These are phyloP conservation scores for Hypotaenidia philippensis DNA, from an alignment of 2,797 vertebrate species.

Conservation along the genomic window DNA sequence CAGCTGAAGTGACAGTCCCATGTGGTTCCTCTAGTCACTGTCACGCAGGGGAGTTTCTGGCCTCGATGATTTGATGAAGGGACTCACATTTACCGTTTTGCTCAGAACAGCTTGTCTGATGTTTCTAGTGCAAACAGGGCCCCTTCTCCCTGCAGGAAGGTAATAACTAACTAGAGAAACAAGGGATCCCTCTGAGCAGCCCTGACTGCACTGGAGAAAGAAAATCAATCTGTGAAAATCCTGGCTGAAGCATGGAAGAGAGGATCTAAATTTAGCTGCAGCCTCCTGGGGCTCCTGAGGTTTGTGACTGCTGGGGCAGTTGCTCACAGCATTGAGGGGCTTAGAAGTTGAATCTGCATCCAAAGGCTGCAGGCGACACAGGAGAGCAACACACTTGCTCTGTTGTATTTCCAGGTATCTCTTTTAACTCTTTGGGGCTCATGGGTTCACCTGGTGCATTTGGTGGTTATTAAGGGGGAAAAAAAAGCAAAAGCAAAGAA, in stretches of 20 bases:
- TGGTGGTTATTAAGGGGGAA: not conserved
- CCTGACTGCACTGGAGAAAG: not conserved
- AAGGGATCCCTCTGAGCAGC: constrained; percentile 10
- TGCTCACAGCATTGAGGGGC: not conserved
- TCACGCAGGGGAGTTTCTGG: not conserved
- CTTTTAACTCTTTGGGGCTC: not conserved
- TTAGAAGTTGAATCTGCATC: not conserved
- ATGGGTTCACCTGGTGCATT: not conserved
- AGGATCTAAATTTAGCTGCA: constrained; percentile 1
- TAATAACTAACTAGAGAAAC: not conserved
- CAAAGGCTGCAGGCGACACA: not conserved
- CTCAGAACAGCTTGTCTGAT: not conserved
- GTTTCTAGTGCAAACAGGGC: not conserved
- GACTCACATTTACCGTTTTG: not conserved
- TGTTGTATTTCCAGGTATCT: not conserved
- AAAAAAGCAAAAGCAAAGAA: not conserved
- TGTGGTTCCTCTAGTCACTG: not conserved
- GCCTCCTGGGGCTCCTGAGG: not conserved
- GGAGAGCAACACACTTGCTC: not conserved
- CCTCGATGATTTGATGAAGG: not conserved
- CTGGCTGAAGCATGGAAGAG: not conserved
- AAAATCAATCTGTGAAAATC: not conserved
- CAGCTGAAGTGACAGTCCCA: not conserved
- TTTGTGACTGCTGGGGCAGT: not conserved
- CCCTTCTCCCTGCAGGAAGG: not conserved